Base-by-base conservation (phyloP, 1,140 invertebrate genomes). In the Tenebrio molitor region DNA sequence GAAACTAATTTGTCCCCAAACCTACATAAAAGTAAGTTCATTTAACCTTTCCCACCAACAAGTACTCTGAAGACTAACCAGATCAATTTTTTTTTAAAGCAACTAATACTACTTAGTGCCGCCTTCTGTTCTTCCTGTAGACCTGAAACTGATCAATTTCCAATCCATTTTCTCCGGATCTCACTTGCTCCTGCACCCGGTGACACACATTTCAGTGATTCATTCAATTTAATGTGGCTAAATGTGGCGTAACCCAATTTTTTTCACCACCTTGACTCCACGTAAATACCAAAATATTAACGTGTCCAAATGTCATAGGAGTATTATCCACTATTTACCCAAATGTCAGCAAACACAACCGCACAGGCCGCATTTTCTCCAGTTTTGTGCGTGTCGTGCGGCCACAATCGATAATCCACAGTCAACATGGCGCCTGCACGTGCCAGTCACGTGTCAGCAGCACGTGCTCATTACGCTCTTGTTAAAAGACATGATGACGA, bases 291-390 rank as follows among this genome's bases (percentile, higher is more conserved):
- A 58, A 58, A 58, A 25, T 58, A 58, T 58, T 58, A 58, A 58
- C 14, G 25, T 23, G 12, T 15, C 23, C 23, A 58, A 58, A 58
- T 58, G 50, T 25, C 50, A 58, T n/a, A 12, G 15, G 50, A 25
- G 12, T 17, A 39, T 12, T 39, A 58, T 15, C 21, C 12, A 58
- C 3, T 25, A 29, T 58, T 58, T 58, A 29, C n/a, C n/a, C 29
- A 29, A 58, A 58, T 58, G 50, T 58, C 50, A 58, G 15, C 15
- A 58, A 29, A 21, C 46, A 53, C 46, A 44, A 44, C 42, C 23
- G 29, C 50, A 58, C 3, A n/a, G 36, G n/a, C 12, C 5, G 36
- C 36, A 12, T 39, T 58, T 29, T 58, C 21, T 17, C 23, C 23
- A 58, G 6, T 58, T 58, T 29, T 14, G 23, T 21, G 50, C 50